phyloP scores from a whole-genome alignment of 2,113 vertebrate genomes.

The Spilogale gracilis region DNA sequence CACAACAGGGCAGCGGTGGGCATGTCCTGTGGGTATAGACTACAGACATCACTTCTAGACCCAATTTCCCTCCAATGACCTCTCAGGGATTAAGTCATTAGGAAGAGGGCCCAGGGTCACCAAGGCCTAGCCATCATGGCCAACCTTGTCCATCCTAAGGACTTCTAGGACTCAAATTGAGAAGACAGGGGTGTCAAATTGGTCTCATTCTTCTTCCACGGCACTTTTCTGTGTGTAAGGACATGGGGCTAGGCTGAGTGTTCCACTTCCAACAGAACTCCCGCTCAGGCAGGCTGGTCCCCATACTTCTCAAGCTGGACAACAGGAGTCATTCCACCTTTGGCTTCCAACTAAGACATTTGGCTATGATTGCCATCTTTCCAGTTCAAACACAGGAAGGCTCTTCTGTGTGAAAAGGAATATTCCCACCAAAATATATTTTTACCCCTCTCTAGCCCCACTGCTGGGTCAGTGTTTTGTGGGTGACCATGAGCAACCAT shows the following conservation, averaged over 20 bases:
- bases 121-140: neutral
- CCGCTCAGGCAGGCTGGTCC: neutral
- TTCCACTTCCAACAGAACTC: neutral
- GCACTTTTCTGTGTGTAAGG: neutral
- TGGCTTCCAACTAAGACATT: conserved; percentile 16
- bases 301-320: conserved; percentile 55
- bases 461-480: neutral
- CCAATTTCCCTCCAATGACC: neutral
- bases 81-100: neutral
- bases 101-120: neutral
- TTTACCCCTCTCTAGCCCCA: neutral
- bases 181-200: neutral
- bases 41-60: neutral
- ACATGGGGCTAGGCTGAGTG: neutral
- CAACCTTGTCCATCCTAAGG: neutral
- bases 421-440: neutral
- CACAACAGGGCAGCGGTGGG: neutral
- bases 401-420: conserved; percentile 1
- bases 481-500: neutral
- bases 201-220: neutral
- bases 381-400: neutral
- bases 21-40: neutral
- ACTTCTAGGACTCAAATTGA: neutral
- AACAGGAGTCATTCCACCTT: conserved; percentile 52
- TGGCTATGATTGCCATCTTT: neutral